phyloP scores from a whole-genome alignment of 2,888 invertebrate species.

The Bugula neritina region DNA sequence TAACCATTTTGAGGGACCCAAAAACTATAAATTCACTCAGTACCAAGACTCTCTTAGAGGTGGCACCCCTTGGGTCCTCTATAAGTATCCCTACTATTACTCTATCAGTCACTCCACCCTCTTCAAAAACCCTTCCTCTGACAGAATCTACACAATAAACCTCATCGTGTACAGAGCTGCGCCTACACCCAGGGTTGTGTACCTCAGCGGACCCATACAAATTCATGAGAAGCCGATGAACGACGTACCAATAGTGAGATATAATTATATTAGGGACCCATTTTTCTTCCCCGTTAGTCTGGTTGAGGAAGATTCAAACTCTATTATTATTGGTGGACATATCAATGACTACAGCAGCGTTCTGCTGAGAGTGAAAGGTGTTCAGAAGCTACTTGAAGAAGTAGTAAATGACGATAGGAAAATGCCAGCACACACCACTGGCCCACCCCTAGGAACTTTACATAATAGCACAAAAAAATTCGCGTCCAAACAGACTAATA shows the following conservation, averaged over 20 bases:
- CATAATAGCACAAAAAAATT: slow-evolving; percentile 20
- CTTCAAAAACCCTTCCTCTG: slow-evolving; percentile 31
- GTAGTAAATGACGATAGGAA: slow-evolving; percentile 20
- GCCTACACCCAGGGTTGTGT: slow-evolving; percentile 34
- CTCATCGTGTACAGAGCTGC: slow-evolving; percentile 34
- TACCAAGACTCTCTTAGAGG: slow-evolving; percentile 34
- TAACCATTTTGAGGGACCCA: slow-evolving; percentile 23
- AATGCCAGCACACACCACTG: background rate
- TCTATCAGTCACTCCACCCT: slow-evolving; percentile 21
- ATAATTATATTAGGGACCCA: slow-evolving; percentile 35
- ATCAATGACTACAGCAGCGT: slow-evolving; percentile 36
- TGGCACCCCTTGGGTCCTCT: slow-evolving; percentile 34
- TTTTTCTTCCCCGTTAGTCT: slow-evolving; percentile 38
- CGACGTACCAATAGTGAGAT: slow-evolving; percentile 34
- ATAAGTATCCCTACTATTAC: slow-evolving; percentile 25
- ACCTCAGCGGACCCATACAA: slow-evolving; percentile 34
- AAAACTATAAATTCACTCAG: slow-evolving; percentile 34
- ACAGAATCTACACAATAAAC: slow-evolving; percentile 35
- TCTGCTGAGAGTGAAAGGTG: slow-evolving; percentile 33
- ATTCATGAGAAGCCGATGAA: slow-evolving; percentile 33
- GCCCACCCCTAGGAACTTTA: slow-evolving; percentile 26
- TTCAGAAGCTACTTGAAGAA: slow-evolving; percentile 28
- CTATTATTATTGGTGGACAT: slow-evolving; percentile 34
- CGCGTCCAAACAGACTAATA: slow-evolving; percentile 6
- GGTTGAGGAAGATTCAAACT: slow-evolving; percentile 33